Evolutionary conservation across 1,140 invertebrate species (phyloP), one percentile per base, ranked within the genome.

Genomic region (Rhagoletis zephyria): DNA sequence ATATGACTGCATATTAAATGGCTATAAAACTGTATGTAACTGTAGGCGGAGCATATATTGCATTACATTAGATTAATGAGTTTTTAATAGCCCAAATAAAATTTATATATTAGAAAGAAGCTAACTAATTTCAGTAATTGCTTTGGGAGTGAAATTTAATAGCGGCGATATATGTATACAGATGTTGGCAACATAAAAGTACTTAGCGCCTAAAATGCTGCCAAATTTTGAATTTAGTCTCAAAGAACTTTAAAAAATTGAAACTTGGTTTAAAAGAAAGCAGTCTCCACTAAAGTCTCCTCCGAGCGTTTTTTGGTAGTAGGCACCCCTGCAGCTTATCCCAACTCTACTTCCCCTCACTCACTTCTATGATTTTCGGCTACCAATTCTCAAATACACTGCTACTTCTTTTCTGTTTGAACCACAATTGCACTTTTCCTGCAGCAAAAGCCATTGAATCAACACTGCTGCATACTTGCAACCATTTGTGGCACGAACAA

Each of bases 401-500:
- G n/a, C n/a, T 63, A 7, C 61, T 63, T 63, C 16, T 14, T 14
- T n/a, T 63, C 51, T 10, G 5, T 56, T 56, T 56, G 51, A 45
- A 45, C 10, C 14, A 48, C 67, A 48, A 16, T 74, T 14, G 67
- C 14, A 45, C 67, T 48, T 12, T 74, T 51, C 74, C 48, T 19
- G 48, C 74, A 81, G 56, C 74, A 81, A 81, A 81, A 81, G 48
- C 74, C 74, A 81, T 81, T 56, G 48, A 56, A 81, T 81, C 14
- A 81, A 81, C 48, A 81, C 45, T n/a, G n/a, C n/a, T 56, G n/a
- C 48, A 56, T 56, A 81, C 48, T 81, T 81, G 74, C 74, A 56
- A 30, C 74, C 48, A 81, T 81, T 81, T 81, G 74, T 81, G 74
- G 74, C 74, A 56, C 74, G 56, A 81, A 81, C 48, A 81, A 81